Evolutionary conservation across 2,113 vertebrate species (phyloP), one percentile per base, ranked within the genome.

Genomic region (Geothlypis trichas): DNA sequence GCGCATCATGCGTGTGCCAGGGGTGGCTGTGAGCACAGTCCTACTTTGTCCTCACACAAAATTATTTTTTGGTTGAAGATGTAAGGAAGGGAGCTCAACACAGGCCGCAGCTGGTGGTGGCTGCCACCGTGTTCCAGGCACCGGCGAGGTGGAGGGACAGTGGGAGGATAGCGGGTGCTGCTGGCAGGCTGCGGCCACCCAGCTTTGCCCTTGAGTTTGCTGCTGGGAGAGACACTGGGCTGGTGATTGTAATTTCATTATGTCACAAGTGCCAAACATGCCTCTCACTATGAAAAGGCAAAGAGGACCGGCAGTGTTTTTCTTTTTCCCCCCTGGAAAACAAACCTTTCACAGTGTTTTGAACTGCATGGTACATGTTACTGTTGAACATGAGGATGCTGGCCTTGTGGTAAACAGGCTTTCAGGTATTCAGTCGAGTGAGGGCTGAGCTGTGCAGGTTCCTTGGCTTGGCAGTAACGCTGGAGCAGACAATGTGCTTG

Each of bases 211-310:
- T 96, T 78, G 72, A 92, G 80, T 86, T 87, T 57, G 57, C 91
- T 85, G 62, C 79, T 94, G 91, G 76, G 81, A 94, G 84, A 89
- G 87, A 69, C 82, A 21, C 91, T 95, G 93, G 61, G 89, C 84
- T 95, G 86, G 89, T 80, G 61, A 84, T 91, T 37, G 57, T 93
- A 80, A 90, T 93, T 95, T 92, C 85, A 51, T 95, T 93, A 90
- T 88, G 90, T 88, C 75, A 79, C 92, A 74, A 97, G 90, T 87
- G 69, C 87, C 28, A 72, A 96, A 93, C 87, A 61, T 63, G 61
- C 71, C 41, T 95, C 69, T 79, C 15, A 22, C 63, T 93, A 73
- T 93, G 94, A 89, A 92, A 96, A 94, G 94, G 92, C 84, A 90
- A 86, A 91, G 92, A 68, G 86, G 87, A 96, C 73, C 75, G 42